Percentiles rank a stretch among this genome's conserved stretches.
Conservation (phyloP, 2,797 vertebrate genomes). For the Dallia pectoralis region DNA sequence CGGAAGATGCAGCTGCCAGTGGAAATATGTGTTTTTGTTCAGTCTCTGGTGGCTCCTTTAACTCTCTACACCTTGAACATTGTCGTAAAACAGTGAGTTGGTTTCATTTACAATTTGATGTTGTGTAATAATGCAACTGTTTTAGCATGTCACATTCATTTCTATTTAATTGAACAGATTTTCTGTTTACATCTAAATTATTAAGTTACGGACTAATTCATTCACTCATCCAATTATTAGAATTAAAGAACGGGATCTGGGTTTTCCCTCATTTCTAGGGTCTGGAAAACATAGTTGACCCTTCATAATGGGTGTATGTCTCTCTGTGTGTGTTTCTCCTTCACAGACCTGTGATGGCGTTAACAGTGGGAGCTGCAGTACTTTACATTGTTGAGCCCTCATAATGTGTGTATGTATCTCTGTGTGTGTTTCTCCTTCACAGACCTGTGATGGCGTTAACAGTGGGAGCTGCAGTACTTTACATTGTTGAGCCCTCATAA, state of each 20-base stretch:
- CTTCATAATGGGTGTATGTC: too few species aligned
- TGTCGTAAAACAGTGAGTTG: conserved; percentile 81
- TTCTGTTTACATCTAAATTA: not conserved
- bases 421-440: too few species aligned
- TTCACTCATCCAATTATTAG: not conserved
- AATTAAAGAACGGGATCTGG: not conserved
- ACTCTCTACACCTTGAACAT: conserved; percentile 76
- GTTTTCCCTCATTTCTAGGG: too few species aligned
- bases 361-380: too few species aligned
- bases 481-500: too few species aligned
- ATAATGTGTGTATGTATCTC: not conserved
- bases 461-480: too few species aligned
- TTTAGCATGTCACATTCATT: not conserved
- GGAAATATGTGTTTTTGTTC: conserved; percentile 65
- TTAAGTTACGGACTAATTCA: not conserved
- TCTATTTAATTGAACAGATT: not conserved
- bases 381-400: too few species aligned
- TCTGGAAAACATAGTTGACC: too few species aligned
- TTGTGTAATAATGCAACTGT: not conserved
- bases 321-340: too few species aligned
- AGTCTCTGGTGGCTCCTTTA: conserved; percentile 81
- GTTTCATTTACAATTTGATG: not conserved
- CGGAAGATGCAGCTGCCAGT: conserved; percentile 64
- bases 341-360: too few species aligned
- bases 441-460: too few species aligned